Evolutionary conservation across 2,888 invertebrate genomes (phyloP).

Genomic region (Ecdyonurus torrentis): DNA sequence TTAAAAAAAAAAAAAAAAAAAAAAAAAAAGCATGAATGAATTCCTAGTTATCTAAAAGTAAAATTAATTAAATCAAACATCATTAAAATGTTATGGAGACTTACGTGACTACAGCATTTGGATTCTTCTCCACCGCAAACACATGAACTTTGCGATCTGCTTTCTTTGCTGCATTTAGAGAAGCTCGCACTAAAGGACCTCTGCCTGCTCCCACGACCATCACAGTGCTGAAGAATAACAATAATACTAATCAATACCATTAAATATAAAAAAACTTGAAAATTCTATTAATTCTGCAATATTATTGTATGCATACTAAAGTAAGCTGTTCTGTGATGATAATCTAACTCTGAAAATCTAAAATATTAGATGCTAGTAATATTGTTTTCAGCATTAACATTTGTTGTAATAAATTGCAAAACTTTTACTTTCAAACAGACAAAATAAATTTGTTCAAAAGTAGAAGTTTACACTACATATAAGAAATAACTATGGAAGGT

Average conservation of each 20-base stretch:
- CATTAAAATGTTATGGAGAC: constrained; percentile 12
- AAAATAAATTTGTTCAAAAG: too few species aligned
- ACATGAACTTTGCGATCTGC: constrained; percentile 58
- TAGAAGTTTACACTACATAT: background rate
- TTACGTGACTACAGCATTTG: constrained; percentile 75
- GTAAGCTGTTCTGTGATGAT: too few species aligned
- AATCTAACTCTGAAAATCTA: too few species aligned
- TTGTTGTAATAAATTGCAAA: too few species aligned
- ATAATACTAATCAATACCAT: too few species aligned
- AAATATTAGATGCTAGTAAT: too few species aligned
- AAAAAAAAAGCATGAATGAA: background rate
- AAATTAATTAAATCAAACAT: background rate
- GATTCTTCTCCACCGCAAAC: constrained; percentile 96
- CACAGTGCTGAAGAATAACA: constrained; percentile 31
- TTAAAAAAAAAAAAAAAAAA: too few species aligned
- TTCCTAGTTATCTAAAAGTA: background rate
- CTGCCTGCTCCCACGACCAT: constrained; percentile 92
- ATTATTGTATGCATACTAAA: too few species aligned
- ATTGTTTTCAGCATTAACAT: too few species aligned
- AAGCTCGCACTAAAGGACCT: constrained; percentile 85
- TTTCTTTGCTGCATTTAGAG: constrained; percentile 58
- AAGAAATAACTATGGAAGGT: constrained; percentile 11
- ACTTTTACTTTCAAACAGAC: too few species aligned
- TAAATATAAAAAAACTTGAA: too few species aligned
- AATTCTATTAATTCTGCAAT: too few species aligned